Conservation (phyloP, 2,888 invertebrate genomes). For the Tenthredo distinguenda region DNA sequence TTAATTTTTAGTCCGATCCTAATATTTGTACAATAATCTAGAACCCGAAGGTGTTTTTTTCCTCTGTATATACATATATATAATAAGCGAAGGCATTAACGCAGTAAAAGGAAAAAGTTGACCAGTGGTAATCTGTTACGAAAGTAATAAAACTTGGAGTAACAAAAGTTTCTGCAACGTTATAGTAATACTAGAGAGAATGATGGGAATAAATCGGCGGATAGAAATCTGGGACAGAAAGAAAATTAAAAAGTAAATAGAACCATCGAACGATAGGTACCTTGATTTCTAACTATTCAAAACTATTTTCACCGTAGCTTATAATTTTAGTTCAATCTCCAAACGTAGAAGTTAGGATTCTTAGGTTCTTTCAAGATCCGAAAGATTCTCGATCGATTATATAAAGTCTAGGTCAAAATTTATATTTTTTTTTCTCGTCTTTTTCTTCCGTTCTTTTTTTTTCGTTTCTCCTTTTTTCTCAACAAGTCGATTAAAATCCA, state of each 20-base stretch:
- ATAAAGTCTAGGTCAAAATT: not conserved
- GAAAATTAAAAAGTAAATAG: not conserved
- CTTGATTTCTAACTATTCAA: not conserved
- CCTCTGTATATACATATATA: not conserved
- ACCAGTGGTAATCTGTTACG: constrained; percentile 13
- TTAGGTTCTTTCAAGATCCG: not conserved
- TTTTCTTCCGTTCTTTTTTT: not conserved
- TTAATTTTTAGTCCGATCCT: not conserved
- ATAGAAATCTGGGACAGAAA: not conserved
- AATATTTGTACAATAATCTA: not conserved
- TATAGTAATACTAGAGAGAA: not conserved
- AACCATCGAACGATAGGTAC: not conserved
- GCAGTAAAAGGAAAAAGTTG: not conserved
- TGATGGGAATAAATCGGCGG: not conserved
- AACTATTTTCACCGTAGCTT: not conserved
- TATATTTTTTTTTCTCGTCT: not conserved
- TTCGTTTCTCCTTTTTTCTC: not conserved
- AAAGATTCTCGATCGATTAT: not conserved
- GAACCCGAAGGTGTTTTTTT: not conserved
- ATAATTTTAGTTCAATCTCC: not conserved
- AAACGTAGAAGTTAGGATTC: not conserved
- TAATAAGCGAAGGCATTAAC: not conserved
- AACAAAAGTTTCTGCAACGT: constrained; percentile 4
- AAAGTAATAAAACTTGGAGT: constrained; percentile 34
- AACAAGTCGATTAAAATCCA: constrained; percentile 54